Base-by-base conservation (phyloP, 2,888 invertebrate genomes). In the Drosophila pseudotalamancana region DNA sequence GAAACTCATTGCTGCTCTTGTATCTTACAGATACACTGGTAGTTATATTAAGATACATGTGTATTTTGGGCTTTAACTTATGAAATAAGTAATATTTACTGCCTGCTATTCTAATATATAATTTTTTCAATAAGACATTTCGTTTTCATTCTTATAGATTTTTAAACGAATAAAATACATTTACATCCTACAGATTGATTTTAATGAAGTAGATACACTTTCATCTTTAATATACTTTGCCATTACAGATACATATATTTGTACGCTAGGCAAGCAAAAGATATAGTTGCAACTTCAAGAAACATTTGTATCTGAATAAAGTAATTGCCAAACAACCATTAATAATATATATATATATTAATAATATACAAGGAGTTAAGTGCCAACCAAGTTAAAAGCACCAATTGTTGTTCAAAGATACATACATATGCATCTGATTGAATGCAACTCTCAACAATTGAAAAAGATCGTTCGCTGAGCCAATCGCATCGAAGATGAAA, bases 401-500 rank as follows among this genome's bases (percentile, higher is more conserved):
- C n/a, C n/a, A n/a, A n/a, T n/a, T n/a, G n/a, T n/a, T n/a, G n/a
- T n/a, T n/a, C n/a, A n/a, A n/a, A n/a, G n/a, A n/a, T n/a, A n/a
- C 11, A 27, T 11, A 9, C 11, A 0, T 11, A 27, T n/a, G n/a
- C n/a, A n/a, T n/a, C n/a, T n/a, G n/a, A n/a, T 12, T 25, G 40
- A 23, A 45, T 12, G 8, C 19, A 21, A 19, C 45, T 29, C 45
- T 29, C 12, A 18, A 16, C n/a, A 29, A 19, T 27, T 45, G 29
- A 42, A 40, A 6, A 4, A 51, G 32, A 21, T 53, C 43, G 25
- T 25, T 18, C 14, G 35, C 23, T 18, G 25, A 49, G 25, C 49
- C 49, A 48, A 48, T 49, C 48, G 35, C 35, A 60, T 55, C 34
- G 31, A 43, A 74, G 75, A 50, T 57, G 37, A 57, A 50, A 62